Conservation (phyloP, 2,888 invertebrate genomes). For the Onchidella celtica region DNA sequence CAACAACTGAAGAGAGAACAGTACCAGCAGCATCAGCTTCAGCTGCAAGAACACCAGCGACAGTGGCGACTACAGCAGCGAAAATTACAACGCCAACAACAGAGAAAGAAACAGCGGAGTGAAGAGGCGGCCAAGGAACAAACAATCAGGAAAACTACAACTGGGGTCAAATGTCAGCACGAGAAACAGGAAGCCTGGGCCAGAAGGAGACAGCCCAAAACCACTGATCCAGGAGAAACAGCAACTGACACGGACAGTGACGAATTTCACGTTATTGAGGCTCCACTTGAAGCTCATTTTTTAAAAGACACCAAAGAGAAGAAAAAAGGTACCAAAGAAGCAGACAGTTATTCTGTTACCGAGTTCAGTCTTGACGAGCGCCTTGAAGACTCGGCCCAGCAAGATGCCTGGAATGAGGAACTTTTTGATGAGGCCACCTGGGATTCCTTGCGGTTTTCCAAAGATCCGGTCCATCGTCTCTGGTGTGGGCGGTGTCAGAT, state of each 20-base stretch:
- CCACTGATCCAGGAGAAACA: neutral
- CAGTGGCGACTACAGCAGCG: slow-evolving; percentile 26
- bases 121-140: neutral
- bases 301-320: neutral
- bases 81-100: neutral
- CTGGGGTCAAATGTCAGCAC: neutral
- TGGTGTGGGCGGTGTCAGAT: slow-evolving; percentile 17
- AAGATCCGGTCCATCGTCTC: neutral
- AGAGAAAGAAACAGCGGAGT: neutral
- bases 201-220: neutral
- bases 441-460: neutral
- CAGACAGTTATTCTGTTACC: neutral
- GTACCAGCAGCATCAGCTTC: slow-evolving; percentile 4
- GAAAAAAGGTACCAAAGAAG: neutral
- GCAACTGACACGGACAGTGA: neutral
- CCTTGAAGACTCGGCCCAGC: neutral
- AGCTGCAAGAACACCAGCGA: slow-evolving; percentile 18
- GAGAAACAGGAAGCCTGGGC: slow-evolving; percentile 11
- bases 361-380: neutral
- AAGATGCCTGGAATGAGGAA: neutral
- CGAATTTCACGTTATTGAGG: neutral
- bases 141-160: too few relatives aligned
- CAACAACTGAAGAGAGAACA: slow-evolving; percentile 20
- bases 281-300: slow-evolving; percentile 21
- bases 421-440: too few relatives aligned